These are phyloP conservation scores for Gryon sp. DNA, from an alignment of 1,140 invertebrate genomes.

Conservation along the genomic window DNA sequence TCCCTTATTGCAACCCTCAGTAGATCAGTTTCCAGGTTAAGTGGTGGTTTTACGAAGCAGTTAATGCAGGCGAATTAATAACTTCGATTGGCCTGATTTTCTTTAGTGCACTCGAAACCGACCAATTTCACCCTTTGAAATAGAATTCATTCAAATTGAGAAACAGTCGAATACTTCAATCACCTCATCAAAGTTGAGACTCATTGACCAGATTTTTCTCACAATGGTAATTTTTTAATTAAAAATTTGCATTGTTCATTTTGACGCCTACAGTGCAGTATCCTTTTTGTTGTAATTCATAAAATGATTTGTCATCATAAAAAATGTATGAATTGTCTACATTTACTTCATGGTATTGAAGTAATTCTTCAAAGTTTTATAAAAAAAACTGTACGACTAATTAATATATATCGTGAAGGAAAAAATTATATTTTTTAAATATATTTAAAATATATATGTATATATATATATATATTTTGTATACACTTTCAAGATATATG, in stretches of 20 bases:
- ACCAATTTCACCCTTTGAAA: slow-evolving; percentile 60
- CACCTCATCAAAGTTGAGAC: slow-evolving; percentile 42
- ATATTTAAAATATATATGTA: too few relatives aligned
- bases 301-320: not conserved
- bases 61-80: slow-evolving; percentile 63
- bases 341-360: too few relatives aligned
- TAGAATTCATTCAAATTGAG: slow-evolving; percentile 52
- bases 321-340: too few relatives aligned
- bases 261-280: slow-evolving; percentile 1
- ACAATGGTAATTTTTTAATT: slow-evolving; percentile 46
- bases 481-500: too few relatives aligned
- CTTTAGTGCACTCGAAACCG: slow-evolving; percentile 54
- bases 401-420: too few relatives aligned
- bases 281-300: not conserved
- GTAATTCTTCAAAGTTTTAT: too few relatives aligned
- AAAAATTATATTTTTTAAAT: too few relatives aligned
- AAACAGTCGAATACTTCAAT: slow-evolving; percentile 36
- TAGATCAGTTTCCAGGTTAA: slow-evolving; percentile 60
- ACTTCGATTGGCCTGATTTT: slow-evolving; percentile 61
- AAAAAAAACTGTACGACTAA: too few relatives aligned
- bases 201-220: slow-evolving; percentile 27
- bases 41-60: slow-evolving; percentile 48
- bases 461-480: too few relatives aligned
- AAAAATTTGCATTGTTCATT: slow-evolving; percentile 41
- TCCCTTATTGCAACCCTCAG: slow-evolving; percentile 36